phyloP scores from a whole-genome alignment of 2,113 vertebrate species.

The Chrysochloris asiatica region DNA sequence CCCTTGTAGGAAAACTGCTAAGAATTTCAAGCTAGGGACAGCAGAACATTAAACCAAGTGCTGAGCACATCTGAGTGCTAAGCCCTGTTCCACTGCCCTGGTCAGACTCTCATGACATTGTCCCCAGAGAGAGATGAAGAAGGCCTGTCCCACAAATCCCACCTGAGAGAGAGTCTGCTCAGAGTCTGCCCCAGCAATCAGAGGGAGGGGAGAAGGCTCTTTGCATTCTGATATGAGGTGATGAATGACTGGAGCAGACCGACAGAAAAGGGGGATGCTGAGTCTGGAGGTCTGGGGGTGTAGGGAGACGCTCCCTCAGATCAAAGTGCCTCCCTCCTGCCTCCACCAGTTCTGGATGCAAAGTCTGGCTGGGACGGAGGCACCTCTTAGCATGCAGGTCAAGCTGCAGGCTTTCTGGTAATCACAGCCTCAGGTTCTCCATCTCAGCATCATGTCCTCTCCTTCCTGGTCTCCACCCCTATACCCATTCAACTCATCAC shows the following conservation, averaged over 20 bases:
- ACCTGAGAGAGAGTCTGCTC: neutral
- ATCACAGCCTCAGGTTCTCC: neutral
- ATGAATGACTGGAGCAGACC: accelerated
- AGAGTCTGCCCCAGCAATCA: neutral
- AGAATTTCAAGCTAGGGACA: neutral
- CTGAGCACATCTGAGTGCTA: neutral
- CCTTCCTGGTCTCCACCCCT: neutral
- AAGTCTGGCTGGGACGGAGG: neutral
- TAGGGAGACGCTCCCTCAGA: no score
- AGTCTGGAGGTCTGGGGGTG: neutral
- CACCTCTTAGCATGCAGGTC: neutral
- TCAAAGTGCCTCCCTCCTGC: neutral
- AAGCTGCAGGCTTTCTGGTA: neutral
- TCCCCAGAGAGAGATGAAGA: neutral
- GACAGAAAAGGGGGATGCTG: neutral
- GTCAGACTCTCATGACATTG: accelerated
- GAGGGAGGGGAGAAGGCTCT: neutral
- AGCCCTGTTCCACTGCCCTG: accelerated
- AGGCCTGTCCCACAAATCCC: neutral
- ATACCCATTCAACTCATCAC: neutral
- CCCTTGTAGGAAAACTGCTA: neutral
- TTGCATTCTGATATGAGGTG: neutral
- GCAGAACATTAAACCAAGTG: neutral
- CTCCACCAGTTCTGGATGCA: neutral
- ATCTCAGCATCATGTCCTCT: neutral